Percentiles rank a stretch among this genome's conserved stretches.
Conservation (phyloP, 2,113 vertebrate genomes). For the Oriolus oriolus region DNA sequence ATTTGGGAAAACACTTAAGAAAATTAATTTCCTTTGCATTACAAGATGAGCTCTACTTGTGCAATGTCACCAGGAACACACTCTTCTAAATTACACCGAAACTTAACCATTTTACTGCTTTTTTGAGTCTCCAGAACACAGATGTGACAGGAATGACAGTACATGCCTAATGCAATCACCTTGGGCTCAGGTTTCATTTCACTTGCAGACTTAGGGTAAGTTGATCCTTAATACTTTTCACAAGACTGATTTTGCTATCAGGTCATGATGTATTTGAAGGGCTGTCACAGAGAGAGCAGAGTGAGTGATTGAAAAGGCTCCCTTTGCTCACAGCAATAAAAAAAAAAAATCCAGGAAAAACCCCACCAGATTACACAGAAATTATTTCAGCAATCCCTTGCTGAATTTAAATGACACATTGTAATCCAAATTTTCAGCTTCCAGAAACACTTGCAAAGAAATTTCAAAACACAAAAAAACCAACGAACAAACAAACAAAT, state of each 20-base stretch:
- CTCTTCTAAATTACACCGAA: background rate
- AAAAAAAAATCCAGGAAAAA: background rate
- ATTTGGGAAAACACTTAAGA: background rate
- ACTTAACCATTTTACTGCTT: background rate
- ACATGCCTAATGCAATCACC: background rate
- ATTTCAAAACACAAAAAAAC: background rate
- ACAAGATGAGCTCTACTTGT: background rate
- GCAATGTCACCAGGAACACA: background rate
- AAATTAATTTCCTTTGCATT: background rate
- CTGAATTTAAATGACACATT: background rate
- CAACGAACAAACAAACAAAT: background rate
- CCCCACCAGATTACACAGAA: background rate
- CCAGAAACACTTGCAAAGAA: background rate
- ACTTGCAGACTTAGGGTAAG: background rate
- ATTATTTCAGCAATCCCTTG: background rate
- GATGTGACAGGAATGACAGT: background rate
- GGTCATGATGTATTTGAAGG: background rate
- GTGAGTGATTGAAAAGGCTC: background rate
- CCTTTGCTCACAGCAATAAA: background rate
- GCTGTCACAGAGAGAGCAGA: background rate
- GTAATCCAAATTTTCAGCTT: background rate
- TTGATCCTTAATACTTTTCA: background rate
- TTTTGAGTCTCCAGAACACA: background rate
- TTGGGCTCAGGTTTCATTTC: background rate
- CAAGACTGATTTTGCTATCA: background rate